Evolutionary conservation across 2,888 invertebrate species (phyloP).

Genomic region (Cremastobaeus sp.): DNA sequence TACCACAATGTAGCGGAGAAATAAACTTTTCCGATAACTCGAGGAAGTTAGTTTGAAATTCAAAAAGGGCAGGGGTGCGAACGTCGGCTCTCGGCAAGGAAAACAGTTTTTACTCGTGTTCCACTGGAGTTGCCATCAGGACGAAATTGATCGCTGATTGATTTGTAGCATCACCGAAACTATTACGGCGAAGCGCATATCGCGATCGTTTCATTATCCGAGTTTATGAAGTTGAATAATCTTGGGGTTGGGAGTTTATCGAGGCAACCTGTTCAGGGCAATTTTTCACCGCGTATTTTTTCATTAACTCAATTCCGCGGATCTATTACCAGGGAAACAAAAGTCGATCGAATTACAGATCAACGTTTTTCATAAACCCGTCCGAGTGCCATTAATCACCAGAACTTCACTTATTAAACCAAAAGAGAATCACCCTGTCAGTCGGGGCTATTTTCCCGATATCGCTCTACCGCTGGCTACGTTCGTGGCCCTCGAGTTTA

Average conservation of each 20-base stretch:
- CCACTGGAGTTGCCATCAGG: no score
- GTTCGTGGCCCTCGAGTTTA: no score
- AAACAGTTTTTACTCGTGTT: no score
- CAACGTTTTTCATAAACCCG: not conserved
- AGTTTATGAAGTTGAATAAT: constrained; percentile 33
- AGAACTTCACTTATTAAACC: not conserved
- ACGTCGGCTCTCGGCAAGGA: no score
- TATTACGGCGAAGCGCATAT: no score
- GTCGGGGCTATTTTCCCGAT: no score
- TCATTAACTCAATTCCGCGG: not conserved
- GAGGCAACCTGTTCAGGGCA: not conserved
- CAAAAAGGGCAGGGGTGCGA: no score
- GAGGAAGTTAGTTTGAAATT: no score
- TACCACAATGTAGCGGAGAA: no score
- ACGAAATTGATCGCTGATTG: no score
- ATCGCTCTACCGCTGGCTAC: not conserved
- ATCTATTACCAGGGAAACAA: not conserved
- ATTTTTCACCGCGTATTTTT: constrained; percentile 8
- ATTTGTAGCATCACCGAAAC: no score
- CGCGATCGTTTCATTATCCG: constrained; percentile 21
- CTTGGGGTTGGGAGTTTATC: constrained; percentile 19
- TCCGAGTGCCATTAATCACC: constrained; percentile 11
- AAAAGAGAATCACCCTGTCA: not conserved
- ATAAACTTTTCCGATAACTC: no score
- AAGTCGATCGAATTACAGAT: constrained; percentile 7